Percentiles rank a stretch among this genome's conserved stretches.
phyloP scores from a whole-genome alignment of 2,113 vertebrate species.

The Patagioenas fasciata region DNA sequence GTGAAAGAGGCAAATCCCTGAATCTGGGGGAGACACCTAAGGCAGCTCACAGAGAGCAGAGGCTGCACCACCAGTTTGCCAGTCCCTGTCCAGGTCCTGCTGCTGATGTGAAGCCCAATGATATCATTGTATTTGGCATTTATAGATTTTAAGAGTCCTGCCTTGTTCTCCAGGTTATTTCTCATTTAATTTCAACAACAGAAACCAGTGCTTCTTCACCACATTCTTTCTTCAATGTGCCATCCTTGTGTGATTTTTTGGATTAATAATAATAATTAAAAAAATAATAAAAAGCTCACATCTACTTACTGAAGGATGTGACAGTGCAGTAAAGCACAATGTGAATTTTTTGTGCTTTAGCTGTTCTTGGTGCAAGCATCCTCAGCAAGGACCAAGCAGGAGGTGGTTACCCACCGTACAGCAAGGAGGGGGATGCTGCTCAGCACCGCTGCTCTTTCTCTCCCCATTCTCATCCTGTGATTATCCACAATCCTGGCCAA shows the following conservation, averaged over 20 bases:
- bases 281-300: not conserved
- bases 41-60: not conserved
- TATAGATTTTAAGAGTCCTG: not conserved
- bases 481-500: not conserved
- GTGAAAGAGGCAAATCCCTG: not conserved
- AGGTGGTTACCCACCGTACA: not conserved
- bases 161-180: not conserved
- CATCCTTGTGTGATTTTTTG: fast-evolving
- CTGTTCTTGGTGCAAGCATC: not conserved
- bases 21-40: not conserved
- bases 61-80: not conserved
- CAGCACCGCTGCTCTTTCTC: not conserved
- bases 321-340: not conserved
- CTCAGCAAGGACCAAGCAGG: not conserved
- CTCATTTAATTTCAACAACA: not conserved
- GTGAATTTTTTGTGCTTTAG: not conserved
- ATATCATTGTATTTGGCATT: no score
- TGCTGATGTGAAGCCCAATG: fast-evolving
- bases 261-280: not conserved
- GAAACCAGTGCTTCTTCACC: not conserved
- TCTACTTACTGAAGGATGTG: not conserved
- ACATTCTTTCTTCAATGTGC: fast-evolving
- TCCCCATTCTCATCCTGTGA: no score
- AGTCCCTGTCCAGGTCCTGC: not conserved
- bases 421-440: not conserved